phyloP scores from a whole-genome alignment of 2,113 vertebrate species.

The Larimichthys polyactis region DNA sequence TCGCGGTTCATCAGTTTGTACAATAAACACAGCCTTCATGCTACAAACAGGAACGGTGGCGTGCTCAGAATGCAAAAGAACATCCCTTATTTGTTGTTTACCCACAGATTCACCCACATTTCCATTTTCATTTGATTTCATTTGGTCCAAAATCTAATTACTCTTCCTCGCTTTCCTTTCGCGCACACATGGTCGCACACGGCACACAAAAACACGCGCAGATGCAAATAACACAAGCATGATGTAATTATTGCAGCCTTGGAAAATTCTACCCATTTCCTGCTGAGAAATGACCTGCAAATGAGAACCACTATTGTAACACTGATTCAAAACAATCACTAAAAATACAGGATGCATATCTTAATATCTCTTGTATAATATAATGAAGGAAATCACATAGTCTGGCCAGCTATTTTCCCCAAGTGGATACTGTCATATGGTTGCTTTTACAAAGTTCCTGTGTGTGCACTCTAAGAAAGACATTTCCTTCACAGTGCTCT shows the following conservation, averaged over 20 bases:
- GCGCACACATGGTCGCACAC: neutral
- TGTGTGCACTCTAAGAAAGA: constrained; percentile 14
- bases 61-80: neutral
- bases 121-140: constrained; percentile 59
- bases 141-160: constrained; percentile 66
- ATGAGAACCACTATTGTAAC: constrained; percentile 41
- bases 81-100: constrained; percentile 30
- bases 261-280: constrained; percentile 69
- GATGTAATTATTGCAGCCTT: constrained; percentile 77
- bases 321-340: constrained; percentile 51
- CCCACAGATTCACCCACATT: constrained; percentile 47
- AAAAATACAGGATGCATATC: constrained; percentile 26
- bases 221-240: constrained; percentile 70
- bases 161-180: constrained; percentile 31
- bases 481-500: constrained; percentile 35
- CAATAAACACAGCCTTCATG: constrained; percentile 29
- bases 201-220: constrained; percentile 22
- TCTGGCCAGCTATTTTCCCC: constrained; percentile 3
- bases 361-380: constrained; percentile 11
- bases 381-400: constrained; percentile 16
- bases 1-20: constrained; percentile 16
- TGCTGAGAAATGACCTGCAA: constrained; percentile 66
- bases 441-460: constrained; percentile 3
- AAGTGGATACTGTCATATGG: constrained; percentile 21
- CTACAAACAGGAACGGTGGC: constrained; percentile 19